Percentiles rank a stretch among this genome's conserved stretches.
These are phyloP conservation scores for Coturnix japonica DNA, from an alignment of 2,113 vertebrate species.

Conservation along the genomic window DNA sequence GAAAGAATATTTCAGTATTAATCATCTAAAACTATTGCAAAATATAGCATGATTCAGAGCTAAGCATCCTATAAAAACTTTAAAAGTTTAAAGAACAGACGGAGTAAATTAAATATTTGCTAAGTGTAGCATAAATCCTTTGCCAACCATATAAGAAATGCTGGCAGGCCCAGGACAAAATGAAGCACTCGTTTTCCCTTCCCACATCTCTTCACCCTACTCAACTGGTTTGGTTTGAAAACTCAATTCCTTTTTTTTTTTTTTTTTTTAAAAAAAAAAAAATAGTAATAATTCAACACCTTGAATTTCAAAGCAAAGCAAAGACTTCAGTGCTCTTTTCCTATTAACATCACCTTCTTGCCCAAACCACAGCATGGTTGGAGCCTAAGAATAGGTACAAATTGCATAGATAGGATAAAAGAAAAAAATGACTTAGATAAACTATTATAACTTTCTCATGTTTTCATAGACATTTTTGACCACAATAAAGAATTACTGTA, in stretches of 20 bases:
- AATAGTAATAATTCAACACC: not conserved
- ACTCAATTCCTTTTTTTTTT: not conserved
- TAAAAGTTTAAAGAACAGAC: not conserved
- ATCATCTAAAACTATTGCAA: constrained; percentile 11
- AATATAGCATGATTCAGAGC: constrained; percentile 13
- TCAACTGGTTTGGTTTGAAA: constrained; percentile 36
- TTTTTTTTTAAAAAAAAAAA: no score
- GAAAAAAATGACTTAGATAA: not conserved
- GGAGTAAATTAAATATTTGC: constrained; percentile 30
- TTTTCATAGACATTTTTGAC: constrained; percentile 23
- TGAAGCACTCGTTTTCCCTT: constrained; percentile 11
- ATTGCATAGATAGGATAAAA: not conserved
- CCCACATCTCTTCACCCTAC: constrained; percentile 15
- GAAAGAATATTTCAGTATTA: constrained; percentile 1
- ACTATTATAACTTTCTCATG: not conserved
- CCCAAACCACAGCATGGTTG: not conserved
- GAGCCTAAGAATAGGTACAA: constrained; percentile 16
- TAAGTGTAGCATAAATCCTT: not conserved
- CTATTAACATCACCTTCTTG: constrained; percentile 3
- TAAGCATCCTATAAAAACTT: not conserved
- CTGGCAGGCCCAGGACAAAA: not conserved
- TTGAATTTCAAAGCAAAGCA: constrained; percentile 37
- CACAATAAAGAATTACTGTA: not conserved
- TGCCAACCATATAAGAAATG: not conserved
- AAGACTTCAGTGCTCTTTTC: not conserved